Percentiles rank a stretch among this genome's conserved stretches.
phyloP scores from a whole-genome alignment of 37 sponge, comb jelly and placozoan genomes.

The Oscarella lobularis region DNA sequence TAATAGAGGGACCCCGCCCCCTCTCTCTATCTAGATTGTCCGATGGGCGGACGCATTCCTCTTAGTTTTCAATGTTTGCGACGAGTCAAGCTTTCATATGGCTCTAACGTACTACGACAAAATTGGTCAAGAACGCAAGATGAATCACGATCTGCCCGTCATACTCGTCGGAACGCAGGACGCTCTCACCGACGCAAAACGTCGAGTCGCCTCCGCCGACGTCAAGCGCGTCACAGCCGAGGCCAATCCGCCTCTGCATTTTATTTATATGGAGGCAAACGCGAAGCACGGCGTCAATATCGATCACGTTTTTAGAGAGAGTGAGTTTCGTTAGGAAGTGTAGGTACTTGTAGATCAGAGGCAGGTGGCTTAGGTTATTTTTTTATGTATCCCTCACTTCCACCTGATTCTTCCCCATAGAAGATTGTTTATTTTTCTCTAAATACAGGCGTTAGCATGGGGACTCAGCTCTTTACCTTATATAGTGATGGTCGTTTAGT shows the following conservation, averaged over 20 bases:
- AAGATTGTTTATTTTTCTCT: no score
- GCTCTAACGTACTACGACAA: not conserved
- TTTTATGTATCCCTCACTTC: no score
- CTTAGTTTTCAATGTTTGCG: slow-evolving; percentile 53
- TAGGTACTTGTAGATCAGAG: slow-evolving; percentile 1
- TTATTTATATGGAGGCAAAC: not conserved
- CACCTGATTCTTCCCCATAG: no score
- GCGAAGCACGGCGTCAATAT: slow-evolving; percentile 6
- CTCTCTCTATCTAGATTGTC: slow-evolving; percentile 16
- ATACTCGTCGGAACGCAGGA: slow-evolving; percentile 48
- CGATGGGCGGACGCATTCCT: slow-evolving; percentile 69
- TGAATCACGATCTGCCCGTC: slow-evolving; percentile 26
- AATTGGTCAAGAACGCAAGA: not conserved
- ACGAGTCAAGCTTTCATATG: slow-evolving; percentile 4
- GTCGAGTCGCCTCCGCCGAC: not conserved
- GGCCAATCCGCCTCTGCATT: not conserved
- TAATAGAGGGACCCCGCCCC: no score
- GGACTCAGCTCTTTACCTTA: no score
- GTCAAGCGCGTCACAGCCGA: not conserved
- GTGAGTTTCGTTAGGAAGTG: not conserved
- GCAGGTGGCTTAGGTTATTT: not conserved
- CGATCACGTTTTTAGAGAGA: not conserved
- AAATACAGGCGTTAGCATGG: no score
- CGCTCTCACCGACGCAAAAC: slow-evolving; percentile 5
- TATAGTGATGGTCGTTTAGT: no score